Percentiles rank a stretch among this genome's conserved stretches.
These are phyloP conservation scores for Agelas oroides DNA, from an alignment of 37 sponge, comb jelly and placozoan genomes.

Conservation along the genomic window DNA sequence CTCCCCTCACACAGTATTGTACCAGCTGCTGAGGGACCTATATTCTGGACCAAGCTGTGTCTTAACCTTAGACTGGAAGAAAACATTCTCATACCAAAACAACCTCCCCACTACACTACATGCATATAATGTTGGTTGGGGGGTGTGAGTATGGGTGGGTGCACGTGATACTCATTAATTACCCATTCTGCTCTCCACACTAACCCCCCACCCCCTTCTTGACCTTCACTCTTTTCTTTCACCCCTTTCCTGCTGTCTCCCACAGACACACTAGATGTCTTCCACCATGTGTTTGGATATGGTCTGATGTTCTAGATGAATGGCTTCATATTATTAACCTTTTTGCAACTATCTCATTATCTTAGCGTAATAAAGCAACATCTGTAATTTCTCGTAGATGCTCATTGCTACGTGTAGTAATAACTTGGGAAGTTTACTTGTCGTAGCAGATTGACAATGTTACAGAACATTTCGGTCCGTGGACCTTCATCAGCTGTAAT, in stretches of 20 bases:
- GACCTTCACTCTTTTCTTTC: no score
- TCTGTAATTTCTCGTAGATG: no score
- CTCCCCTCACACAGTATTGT: conserved; percentile 52
- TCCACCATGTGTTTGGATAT: conserved; percentile 70
- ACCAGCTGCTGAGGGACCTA: conserved; percentile 36
- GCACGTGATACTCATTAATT: background rate
- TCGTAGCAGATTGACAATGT: no score
- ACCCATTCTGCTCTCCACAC: background rate
- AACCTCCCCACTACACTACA: conserved; percentile 42
- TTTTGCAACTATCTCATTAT: no score
- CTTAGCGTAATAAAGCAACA: conserved; percentile 44
- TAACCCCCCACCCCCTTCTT: background rate
- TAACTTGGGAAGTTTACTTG: no score
- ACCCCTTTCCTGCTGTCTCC: no score
- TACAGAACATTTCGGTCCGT: no score
- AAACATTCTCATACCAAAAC: conserved; percentile 56
- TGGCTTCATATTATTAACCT: no score
- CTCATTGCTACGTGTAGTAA: no score
- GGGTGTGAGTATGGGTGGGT: background rate
- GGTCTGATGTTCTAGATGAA: no score
- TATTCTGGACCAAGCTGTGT: conserved; percentile 58
- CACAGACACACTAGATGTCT: conserved; percentile 48
- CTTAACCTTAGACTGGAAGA: conserved; percentile 48
- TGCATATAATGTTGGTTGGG: conserved; percentile 35
- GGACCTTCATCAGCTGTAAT: no score